These are phyloP conservation scores for Rhingia campestris DNA, from an alignment of 2,888 invertebrate species.

Conservation along the genomic window DNA sequence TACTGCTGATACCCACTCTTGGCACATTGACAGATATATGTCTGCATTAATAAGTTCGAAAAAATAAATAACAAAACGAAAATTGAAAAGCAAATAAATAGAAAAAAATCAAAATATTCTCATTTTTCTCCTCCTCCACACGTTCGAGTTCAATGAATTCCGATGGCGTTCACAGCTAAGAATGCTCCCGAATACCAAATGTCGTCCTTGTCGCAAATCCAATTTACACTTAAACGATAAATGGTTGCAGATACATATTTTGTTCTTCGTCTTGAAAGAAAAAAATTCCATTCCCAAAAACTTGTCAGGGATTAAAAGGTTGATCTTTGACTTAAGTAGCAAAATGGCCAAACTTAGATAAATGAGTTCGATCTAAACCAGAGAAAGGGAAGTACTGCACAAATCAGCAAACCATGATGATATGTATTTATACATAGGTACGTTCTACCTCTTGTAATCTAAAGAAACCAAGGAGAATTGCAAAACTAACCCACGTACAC, in stretches of 20 bases:
- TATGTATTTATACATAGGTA: slow-evolving; percentile 35
- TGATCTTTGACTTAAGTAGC: slow-evolving; percentile 70
- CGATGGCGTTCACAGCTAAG: slow-evolving; percentile 20
- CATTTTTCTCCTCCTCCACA: background rate
- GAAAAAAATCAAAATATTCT: slow-evolving; percentile 9
- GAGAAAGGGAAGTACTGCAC: slow-evolving; percentile 1
- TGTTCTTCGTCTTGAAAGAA: slow-evolving; percentile 21
- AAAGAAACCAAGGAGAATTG: slow-evolving; percentile 24
- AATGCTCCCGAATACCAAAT: slow-evolving; percentile 54
- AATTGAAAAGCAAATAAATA: slow-evolving; percentile 17
- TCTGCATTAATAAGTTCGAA: slow-evolving; percentile 50
- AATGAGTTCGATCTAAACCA: slow-evolving; percentile 47
- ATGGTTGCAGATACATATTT: slow-evolving; percentile 68
- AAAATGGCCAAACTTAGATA: slow-evolving; percentile 66
- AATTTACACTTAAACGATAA: slow-evolving; percentile 74
- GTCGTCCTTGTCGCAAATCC: slow-evolving; percentile 59
- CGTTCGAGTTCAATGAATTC: slow-evolving; percentile 62
- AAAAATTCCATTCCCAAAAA: slow-evolving; percentile 64
- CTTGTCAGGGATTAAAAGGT: slow-evolving; percentile 69
- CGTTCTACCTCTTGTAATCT: slow-evolving; percentile 18
- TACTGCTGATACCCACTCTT: background rate
- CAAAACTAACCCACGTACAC: slow-evolving; percentile 45
- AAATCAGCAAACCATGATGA: slow-evolving; percentile 38
- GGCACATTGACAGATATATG: slow-evolving; percentile 41
- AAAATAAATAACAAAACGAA: slow-evolving; percentile 37